Conservation (phyloP, 2,113 vertebrate species). For the Empidonax traillii region DNA sequence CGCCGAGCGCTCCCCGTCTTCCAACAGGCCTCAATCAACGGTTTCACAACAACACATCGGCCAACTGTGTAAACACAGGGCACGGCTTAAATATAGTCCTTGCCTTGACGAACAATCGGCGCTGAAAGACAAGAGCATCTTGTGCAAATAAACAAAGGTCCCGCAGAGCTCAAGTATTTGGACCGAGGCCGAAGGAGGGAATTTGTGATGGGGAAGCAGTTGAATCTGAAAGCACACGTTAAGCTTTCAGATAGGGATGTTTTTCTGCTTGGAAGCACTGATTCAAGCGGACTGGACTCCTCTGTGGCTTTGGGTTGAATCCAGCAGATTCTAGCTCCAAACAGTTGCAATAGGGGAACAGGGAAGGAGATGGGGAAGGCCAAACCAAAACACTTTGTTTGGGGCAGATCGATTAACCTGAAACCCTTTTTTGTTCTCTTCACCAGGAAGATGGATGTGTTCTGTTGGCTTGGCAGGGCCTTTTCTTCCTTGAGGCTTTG, state of each 20-base stretch:
- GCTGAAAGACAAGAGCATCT: constrained; percentile 21
- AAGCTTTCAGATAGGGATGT: not conserved
- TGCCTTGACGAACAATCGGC: not conserved
- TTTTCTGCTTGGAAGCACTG: not conserved
- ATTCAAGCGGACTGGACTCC: constrained; percentile 6
- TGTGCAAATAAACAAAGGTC: constrained; percentile 32
- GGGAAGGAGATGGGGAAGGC: not conserved
- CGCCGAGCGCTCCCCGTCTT: not conserved
- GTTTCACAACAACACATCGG: constrained; percentile 13
- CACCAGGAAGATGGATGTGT: not conserved
- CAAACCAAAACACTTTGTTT: constrained; percentile 12
- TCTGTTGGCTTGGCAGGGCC: constrained; percentile 37
- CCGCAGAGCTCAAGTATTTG: not conserved
- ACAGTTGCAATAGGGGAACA: not conserved
- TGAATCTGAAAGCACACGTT: not conserved
- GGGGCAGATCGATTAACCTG: not conserved
- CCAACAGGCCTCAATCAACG: not conserved
- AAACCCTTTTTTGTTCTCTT: not conserved
- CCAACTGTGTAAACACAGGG: constrained; percentile 47
- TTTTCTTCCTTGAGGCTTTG: constrained; percentile 20
- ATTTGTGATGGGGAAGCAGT: not conserved
- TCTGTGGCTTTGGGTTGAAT: constrained; percentile 43
- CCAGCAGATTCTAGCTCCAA: constrained; percentile 20
- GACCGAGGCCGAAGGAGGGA: constrained; percentile 7
- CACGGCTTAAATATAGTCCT: not conserved